A percentile compares a stretch with the other conserved stretches of the same genome.
Conservation (phyloP, 1,140 invertebrate genomes). For the Drosophila baimaii region DNA sequence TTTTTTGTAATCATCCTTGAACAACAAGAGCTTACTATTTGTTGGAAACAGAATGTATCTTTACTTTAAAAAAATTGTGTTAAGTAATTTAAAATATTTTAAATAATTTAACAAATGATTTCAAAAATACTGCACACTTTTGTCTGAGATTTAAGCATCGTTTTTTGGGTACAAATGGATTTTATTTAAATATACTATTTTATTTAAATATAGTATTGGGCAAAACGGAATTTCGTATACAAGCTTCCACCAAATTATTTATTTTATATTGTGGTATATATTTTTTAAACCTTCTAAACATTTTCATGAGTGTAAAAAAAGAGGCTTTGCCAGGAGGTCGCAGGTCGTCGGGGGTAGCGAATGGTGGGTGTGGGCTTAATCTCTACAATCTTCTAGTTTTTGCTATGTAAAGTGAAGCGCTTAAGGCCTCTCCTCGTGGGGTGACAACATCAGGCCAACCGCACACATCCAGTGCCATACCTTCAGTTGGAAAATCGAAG, state of each 20-base stretch:
- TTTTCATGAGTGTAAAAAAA: slow-evolving; percentile 8
- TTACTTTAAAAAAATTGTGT: too few species aligned
- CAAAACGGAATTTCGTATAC: background rate
- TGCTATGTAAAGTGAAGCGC: slow-evolving; percentile 73
- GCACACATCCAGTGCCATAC: slow-evolving; percentile 26
- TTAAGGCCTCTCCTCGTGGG: slow-evolving; percentile 51
- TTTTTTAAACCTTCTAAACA: background rate
- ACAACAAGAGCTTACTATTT: too few species aligned
- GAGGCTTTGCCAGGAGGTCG: slow-evolving; percentile 11
- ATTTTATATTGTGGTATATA: background rate
- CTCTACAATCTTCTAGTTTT: slow-evolving; percentile 78
- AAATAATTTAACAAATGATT: background rate
- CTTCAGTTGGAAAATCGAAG: slow-evolving; percentile 66
- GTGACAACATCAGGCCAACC: slow-evolving; percentile 69
- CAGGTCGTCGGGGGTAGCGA: slow-evolving; percentile 14
- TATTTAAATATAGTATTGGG: background rate
- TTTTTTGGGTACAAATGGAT: too few species aligned
- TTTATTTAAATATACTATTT: rapidly evolving
- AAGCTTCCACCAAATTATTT: background rate
- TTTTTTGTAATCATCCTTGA: too few species aligned
- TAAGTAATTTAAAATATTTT: too few species aligned
- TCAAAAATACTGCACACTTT: too few species aligned
- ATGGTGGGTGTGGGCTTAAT: slow-evolving; percentile 49
- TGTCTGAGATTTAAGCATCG: too few species aligned
- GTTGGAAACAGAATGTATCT: too few species aligned